These are phyloP conservation scores for Nephrotoma appendiculata DNA, from an alignment of 2,888 invertebrate genomes.

Conservation along the genomic window DNA sequence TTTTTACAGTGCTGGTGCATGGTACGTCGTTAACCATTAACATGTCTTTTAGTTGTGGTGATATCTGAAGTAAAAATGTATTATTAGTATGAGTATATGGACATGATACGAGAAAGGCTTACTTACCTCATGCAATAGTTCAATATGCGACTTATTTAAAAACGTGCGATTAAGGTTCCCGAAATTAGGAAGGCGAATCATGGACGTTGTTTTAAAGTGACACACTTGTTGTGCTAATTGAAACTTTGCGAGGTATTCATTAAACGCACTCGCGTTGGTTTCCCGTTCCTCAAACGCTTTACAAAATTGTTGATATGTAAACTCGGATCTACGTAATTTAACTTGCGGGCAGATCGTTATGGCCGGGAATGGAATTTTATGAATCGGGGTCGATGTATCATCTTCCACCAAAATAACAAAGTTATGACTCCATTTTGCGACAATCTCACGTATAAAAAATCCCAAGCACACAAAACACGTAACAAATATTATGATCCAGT, in stretches of 20 bases:
- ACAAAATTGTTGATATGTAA: background rate
- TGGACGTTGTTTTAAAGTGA: background rate
- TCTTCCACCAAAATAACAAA: background rate
- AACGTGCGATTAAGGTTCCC: background rate
- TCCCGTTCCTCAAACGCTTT: background rate
- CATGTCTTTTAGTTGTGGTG: background rate
- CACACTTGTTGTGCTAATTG: background rate
- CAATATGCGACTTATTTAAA: background rate
- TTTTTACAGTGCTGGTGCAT: background rate
- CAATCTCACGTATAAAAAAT: background rate
- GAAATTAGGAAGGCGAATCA: background rate
- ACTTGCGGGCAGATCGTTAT: background rate
- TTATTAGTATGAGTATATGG: no score
- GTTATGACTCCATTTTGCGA: background rate
- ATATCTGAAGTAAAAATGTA: background rate
- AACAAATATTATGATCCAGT: background rate
- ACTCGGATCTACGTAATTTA: background rate
- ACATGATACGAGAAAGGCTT: background rate
- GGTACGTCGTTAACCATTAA: background rate
- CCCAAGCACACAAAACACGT: background rate
- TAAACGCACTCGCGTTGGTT: background rate
- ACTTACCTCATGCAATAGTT: background rate
- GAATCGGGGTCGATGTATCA: background rate
- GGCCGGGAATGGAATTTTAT: background rate
- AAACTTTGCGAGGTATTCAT: background rate